Percentiles rank a stretch among this genome's conserved stretches.
These are phyloP conservation scores for Bombus turneri DNA, from an alignment of 1,140 invertebrate genomes.

Conservation along the genomic window DNA sequence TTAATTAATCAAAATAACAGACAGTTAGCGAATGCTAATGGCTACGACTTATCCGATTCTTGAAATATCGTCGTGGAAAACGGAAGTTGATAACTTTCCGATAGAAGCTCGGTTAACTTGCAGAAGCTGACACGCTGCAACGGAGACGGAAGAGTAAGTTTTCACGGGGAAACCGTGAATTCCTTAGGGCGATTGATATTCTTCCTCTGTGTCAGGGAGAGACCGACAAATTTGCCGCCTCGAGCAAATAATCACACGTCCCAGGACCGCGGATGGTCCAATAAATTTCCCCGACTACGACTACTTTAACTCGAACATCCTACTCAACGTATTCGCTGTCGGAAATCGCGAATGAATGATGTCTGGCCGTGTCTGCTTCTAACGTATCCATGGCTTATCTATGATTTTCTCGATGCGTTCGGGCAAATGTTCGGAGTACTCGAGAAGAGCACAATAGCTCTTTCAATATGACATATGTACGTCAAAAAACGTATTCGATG, in stretches of 20 bases:
- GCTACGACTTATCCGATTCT: too few species aligned
- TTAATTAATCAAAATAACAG: constrained; percentile 45
- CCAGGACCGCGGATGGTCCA: constrained; percentile 41
- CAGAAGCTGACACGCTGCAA: neutral
- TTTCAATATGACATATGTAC: neutral
- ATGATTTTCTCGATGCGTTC: neutral
- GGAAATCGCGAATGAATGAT: constrained; percentile 49
- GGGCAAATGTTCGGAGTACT: neutral
- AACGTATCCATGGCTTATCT: constrained; percentile 13
- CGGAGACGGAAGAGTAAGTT: constrained; percentile 1
- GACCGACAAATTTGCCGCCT: constrained; percentile 56
- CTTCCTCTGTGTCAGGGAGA: constrained; percentile 34
- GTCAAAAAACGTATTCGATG: neutral
- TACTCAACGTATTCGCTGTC: constrained; percentile 38
- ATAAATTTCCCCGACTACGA: constrained; percentile 42
- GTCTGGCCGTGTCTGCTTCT: neutral
- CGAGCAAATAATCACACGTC: constrained; percentile 55
- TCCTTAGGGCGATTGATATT: constrained; percentile 44
- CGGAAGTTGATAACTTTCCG: neutral
- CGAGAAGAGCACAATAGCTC: neutral
- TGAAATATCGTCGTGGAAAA: neutral
- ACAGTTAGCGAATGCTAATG: neutral
- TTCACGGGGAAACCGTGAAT: neutral
- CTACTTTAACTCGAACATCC: constrained; percentile 45
- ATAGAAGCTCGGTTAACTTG: neutral